Percentiles rank a stretch among this genome's conserved stretches.
Evolutionary conservation across 2,797 vertebrate species (phyloP).

Genomic region (Protonibea diacanthus): DNA sequence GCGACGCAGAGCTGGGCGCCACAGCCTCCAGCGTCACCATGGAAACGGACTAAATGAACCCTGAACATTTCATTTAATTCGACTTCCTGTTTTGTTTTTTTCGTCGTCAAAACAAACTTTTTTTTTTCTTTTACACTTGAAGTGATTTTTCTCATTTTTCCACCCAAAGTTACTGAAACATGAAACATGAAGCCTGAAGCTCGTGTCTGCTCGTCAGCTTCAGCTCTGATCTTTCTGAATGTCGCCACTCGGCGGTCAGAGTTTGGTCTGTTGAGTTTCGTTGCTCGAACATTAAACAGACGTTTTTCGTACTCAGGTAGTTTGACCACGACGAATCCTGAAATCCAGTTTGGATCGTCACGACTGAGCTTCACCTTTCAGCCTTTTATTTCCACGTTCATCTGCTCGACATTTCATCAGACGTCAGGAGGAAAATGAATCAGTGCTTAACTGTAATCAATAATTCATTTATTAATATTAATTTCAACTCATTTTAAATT

Average conservation of each 20-base stretch:
- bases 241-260: not conserved
- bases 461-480: not conserved
- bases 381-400: not conserved
- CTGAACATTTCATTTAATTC: not conserved
- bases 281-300: no score
- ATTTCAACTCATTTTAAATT: no score
- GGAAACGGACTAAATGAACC: conserved; percentile 79
- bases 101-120: not conserved
- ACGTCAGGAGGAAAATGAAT: no score
- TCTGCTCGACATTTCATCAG: not conserved
- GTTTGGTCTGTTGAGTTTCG: not conserved
- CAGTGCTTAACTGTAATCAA: not conserved
- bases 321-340: not conserved
- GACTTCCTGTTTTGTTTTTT: not conserved
- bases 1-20: conserved; percentile 47
- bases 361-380: no score
- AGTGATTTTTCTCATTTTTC: not conserved
- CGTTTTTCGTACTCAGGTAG: conserved; percentile 19
- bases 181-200: no score
- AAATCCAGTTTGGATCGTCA: not conserved
- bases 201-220: no score
- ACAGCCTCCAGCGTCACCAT: conserved; percentile 72
- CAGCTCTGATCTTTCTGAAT: not conserved
- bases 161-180: no score
- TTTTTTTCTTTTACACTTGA: not conserved